Conservation (phyloP, 37 sponge, comb jelly and placozoan species). For the Agelas oroides region DNA sequence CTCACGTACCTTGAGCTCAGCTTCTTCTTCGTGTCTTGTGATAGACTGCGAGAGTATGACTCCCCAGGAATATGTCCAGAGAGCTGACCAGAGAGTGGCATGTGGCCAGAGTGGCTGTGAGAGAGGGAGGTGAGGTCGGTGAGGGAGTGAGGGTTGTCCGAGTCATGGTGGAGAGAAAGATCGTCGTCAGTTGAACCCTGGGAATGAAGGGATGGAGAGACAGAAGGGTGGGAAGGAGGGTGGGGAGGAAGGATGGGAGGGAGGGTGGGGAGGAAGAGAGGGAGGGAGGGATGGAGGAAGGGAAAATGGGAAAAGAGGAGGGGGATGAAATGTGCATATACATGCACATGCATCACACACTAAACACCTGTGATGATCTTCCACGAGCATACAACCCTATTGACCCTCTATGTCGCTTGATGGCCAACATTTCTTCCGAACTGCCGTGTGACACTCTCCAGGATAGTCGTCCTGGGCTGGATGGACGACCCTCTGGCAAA, state of each 20-base stretch:
- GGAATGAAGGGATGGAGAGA: neutral
- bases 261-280: too few species aligned
- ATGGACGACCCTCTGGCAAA: neutral
- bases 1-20: constrained; percentile 1
- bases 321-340: too few species aligned
- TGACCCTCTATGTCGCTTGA: constrained; percentile 5
- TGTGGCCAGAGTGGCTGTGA: constrained; percentile 23
- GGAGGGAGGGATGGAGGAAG: too few species aligned
- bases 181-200: constrained; percentile 54
- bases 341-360: neutral
- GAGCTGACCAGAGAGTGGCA: neutral
- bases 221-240: neutral
- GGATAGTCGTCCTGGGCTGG: constrained; percentile 15
- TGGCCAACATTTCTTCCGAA: constrained; percentile 24
- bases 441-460: constrained; percentile 11
- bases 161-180: neutral
- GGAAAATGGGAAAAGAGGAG: too few species aligned
- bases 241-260: neutral
- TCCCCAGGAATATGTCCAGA: neutral
- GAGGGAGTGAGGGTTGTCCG: constrained; percentile 32
- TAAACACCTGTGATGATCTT: constrained; percentile 14
- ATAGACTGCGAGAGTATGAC: neutral
- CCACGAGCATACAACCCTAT: neutral
- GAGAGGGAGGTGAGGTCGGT: constrained; percentile 28
- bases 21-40: neutral